A percentile compares a stretch with the other conserved stretches of the same genome.
These are phyloP conservation scores for Entomyzon cyanotis DNA, from an alignment of 2,113 vertebrate species.

Conservation along the genomic window DNA sequence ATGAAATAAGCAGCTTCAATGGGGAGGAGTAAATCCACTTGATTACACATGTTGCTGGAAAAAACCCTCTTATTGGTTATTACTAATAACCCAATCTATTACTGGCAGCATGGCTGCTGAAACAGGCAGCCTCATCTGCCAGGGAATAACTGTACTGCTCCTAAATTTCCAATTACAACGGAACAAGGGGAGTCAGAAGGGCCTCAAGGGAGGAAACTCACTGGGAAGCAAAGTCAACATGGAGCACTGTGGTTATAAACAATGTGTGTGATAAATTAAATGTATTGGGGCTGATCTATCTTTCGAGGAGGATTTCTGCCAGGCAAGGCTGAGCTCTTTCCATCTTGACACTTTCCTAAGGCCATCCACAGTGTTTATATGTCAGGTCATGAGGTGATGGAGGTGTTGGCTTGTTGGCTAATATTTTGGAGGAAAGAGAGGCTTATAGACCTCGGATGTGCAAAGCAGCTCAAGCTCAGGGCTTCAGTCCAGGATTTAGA, in stretches of 20 bases:
- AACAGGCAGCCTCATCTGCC: background rate
- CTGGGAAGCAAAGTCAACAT: background rate
- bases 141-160: background rate
- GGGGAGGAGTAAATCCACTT: conserved; percentile 56
- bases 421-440: background rate
- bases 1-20: conserved; percentile 29
- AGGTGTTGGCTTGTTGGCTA: background rate
- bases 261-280: background rate
- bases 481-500: background rate
- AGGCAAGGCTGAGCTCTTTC: background rate
- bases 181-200: background rate
- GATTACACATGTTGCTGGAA: conserved; percentile 23
- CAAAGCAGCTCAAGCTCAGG: background rate
- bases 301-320: background rate
- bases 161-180: background rate
- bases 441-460: background rate
- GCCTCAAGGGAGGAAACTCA: background rate
- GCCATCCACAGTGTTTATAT: accelerated
- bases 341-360: background rate
- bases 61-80: conserved; percentile 27
- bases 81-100: background rate
- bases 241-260: background rate
- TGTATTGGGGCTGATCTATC: accelerated
- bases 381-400: background rate
- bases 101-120: background rate